phyloP scores from a whole-genome alignment of 2,797 vertebrate genomes.

The Notolepis coatsorum region DNA sequence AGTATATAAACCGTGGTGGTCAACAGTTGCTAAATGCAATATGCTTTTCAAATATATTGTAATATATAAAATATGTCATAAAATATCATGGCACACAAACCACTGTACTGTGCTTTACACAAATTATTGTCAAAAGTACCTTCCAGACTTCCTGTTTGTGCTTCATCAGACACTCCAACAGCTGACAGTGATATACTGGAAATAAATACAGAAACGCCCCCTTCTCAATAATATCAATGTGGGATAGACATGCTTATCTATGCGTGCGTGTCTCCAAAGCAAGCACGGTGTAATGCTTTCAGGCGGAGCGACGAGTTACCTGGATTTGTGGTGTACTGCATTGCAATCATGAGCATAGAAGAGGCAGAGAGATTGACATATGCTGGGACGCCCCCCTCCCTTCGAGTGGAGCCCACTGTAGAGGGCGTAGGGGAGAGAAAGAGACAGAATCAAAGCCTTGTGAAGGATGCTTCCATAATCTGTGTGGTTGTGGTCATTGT shows the following conservation, averaged over 20 bases:
- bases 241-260: not conserved
- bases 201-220: constrained; percentile 65
- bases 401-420: constrained; percentile 95
- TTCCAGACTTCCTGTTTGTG: constrained; percentile 99
- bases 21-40: not conserved
- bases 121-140: constrained; percentile 82
- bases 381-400: constrained; percentile 93
- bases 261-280: not conserved
- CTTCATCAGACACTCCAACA: constrained; percentile 99
- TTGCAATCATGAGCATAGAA: constrained; percentile 99
- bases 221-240: not conserved
- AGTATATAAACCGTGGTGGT: constrained; percentile 17
- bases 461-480: not conserved
- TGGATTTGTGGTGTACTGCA: constrained; percentile 99
- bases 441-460: constrained; percentile 6
- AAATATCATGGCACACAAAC: too few species aligned
- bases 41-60: not conserved
- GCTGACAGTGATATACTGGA: constrained; percentile 98
- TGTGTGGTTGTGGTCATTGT: not conserved
- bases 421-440: constrained; percentile 23
- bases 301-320: constrained; percentile 74
- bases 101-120: not conserved
- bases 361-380: constrained; percentile 98
- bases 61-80: too few species aligned
- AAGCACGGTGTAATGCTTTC: not conserved